phyloP scores from a whole-genome alignment of 2,113 vertebrate species.

The Myrmophylax atrothorax region DNA sequence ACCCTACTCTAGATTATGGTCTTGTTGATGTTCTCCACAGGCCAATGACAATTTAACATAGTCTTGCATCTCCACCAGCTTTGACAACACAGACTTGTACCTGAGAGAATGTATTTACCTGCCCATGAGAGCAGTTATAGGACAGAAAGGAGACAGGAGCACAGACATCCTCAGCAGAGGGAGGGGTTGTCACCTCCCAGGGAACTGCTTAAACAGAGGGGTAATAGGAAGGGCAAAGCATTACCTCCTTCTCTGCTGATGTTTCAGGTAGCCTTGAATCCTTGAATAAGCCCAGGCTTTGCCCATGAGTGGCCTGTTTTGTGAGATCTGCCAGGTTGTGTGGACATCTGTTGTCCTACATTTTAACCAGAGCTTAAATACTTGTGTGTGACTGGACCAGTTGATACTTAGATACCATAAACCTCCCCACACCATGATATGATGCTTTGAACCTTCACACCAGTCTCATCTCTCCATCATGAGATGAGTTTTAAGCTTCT shows the following conservation, averaged over 20 bases:
- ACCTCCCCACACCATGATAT: background rate
- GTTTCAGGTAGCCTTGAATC: background rate
- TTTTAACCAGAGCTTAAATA: background rate
- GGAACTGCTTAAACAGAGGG: background rate
- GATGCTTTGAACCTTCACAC: background rate
- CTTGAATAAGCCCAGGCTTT: background rate
- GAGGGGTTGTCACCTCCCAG: background rate
- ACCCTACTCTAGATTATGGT: background rate
- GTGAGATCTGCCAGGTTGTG: background rate
- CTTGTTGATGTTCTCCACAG: rapidly evolving
- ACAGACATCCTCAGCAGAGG: background rate
- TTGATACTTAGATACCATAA: background rate
- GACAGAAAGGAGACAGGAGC: background rate
- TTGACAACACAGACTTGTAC: background rate
- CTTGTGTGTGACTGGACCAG: background rate
- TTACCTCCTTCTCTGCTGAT: background rate
- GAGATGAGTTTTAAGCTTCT: background rate
- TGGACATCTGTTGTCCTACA: background rate
- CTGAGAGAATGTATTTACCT: rapidly evolving
- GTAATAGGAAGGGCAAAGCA: rapidly evolving
- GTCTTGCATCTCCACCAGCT: background rate
- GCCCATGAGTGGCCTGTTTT: background rate
- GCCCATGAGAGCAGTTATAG: rapidly evolving
- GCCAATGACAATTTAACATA: background rate
- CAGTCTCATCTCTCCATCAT: background rate